phyloP scores from a whole-genome alignment of 2,113 vertebrate genomes.

The Cepphus grylle region DNA sequence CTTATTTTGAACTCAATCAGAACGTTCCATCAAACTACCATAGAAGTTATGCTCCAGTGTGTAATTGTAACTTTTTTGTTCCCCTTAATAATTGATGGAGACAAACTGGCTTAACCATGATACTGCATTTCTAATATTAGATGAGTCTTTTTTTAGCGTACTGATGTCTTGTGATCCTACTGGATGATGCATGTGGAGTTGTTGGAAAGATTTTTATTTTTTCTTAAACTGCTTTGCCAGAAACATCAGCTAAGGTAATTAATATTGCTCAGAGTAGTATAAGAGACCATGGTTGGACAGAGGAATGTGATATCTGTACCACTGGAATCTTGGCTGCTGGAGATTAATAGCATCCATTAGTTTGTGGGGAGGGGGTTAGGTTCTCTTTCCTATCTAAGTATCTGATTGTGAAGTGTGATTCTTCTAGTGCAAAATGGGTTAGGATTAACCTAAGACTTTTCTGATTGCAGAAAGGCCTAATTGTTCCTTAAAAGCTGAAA shows the following conservation, averaged over 20 bases:
- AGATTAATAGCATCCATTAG: background rate
- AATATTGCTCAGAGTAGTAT: background rate
- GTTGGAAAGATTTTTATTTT: background rate
- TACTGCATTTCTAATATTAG: slow-evolving; percentile 27
- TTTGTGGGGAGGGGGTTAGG: background rate
- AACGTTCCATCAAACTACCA: background rate
- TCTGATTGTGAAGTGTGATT: background rate
- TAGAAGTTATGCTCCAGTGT: background rate
- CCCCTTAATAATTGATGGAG: background rate
- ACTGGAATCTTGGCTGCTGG: background rate
- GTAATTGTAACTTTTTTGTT: background rate
- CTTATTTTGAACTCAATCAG: background rate
- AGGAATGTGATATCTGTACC: background rate
- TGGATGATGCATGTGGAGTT: background rate
- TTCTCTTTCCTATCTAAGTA: background rate
- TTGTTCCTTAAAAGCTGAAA: background rate
- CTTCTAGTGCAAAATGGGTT: background rate
- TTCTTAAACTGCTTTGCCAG: background rate
- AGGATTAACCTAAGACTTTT: background rate
- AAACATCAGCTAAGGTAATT: background rate
- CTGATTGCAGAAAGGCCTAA: background rate
- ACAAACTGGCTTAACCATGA: background rate
- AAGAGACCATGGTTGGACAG: rapidly evolving
- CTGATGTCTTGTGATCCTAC: background rate
- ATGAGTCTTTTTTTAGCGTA: background rate